Percentiles rank a stretch among this genome's conserved stretches.
phyloP scores from a whole-genome alignment of 2,888 invertebrate species.

The Pemphredon lugubris region DNA sequence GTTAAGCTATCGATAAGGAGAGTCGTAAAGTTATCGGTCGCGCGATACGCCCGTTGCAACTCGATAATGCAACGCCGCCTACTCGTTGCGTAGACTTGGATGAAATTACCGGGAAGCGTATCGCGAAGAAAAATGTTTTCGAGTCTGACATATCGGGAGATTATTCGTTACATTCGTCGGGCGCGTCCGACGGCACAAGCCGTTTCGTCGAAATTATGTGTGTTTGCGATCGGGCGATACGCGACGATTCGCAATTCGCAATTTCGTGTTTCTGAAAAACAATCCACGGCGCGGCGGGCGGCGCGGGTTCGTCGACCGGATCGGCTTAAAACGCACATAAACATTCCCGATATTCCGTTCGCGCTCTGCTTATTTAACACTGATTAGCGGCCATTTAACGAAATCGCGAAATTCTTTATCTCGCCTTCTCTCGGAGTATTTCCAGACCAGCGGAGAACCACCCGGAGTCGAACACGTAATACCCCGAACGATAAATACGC shows the following conservation, averaged over 20 bases:
- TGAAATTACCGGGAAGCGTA: constrained; percentile 39
- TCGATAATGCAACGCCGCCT: constrained; percentile 8
- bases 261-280: constrained; percentile 38
- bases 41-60: constrained; percentile 15
- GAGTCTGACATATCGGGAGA: constrained; percentile 37
- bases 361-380: constrained; percentile 53
- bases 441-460: background rate
- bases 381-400: constrained; percentile 44
- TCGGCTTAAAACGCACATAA: constrained; percentile 40
- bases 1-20: constrained; percentile 27
- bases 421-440: background rate
- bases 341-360: constrained; percentile 52
- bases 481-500: constrained; percentile 17
- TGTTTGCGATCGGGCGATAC: constrained; percentile 10
- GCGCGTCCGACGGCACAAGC: constrained; percentile 23
- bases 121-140: constrained; percentile 42
- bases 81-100: background rate
- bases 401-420: constrained; percentile 33
- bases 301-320: constrained; percentile 53
- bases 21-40: constrained; percentile 23
- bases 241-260: constrained; percentile 40
- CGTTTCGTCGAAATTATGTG: constrained; percentile 28
- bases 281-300: constrained; percentile 30
- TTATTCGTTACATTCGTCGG: constrained; percentile 46
- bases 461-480: constrained; percentile 13